These are phyloP conservation scores for Operophtera brumata DNA, from an alignment of 2,888 invertebrate species.

Conservation along the genomic window DNA sequence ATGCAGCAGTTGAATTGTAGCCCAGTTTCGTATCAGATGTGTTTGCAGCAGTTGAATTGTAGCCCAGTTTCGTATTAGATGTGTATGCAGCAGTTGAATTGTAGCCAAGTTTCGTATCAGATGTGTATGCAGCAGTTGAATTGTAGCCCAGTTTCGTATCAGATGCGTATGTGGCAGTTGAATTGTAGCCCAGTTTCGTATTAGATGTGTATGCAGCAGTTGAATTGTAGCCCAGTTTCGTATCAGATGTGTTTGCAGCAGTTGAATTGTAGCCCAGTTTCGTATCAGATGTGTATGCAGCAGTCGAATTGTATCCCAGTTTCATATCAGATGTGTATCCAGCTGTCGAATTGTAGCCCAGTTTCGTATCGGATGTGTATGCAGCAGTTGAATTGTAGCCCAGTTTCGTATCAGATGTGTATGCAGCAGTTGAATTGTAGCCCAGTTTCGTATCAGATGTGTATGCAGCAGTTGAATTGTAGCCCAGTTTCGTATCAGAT, in stretches of 20 bases:
- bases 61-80: constrained; percentile 6
- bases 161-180: not conserved
- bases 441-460: not conserved
- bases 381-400: constrained; percentile 10
- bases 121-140: not conserved
- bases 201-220: not conserved
- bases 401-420: not conserved
- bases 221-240: constrained; percentile 15
- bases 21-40: not conserved
- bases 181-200: constrained; percentile 15
- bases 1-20: constrained; percentile 7
- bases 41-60: not conserved
- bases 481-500: constrained; percentile 7
- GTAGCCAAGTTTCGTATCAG: constrained; percentile 9
- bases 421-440: constrained; percentile 7
- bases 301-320: constrained; percentile 15
- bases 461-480: not conserved
- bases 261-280: constrained; percentile 15
- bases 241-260: not conserved
- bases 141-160: constrained; percentile 15
- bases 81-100: not conserved
- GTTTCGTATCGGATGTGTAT: not conserved
- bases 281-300: not conserved
- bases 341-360: constrained; percentile 14
- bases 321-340: not conserved